Evolutionary conservation across 1,140 invertebrate genomes (phyloP).

Genomic region (Anastrepha ludens): DNA sequence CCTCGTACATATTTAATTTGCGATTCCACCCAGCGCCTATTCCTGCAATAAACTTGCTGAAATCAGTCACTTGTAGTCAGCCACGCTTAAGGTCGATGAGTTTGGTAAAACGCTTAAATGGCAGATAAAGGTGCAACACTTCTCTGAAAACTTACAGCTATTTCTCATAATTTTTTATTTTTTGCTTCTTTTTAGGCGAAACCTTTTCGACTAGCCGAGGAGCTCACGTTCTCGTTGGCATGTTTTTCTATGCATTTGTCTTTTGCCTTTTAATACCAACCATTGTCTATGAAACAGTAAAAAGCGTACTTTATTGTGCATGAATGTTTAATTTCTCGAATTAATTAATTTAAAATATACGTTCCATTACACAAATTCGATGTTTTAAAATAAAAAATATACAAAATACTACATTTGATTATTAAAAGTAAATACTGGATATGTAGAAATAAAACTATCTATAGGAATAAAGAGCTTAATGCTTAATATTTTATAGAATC

Average conservation of each 20-base stretch:
- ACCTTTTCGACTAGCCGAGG: not conserved
- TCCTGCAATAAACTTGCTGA: too few relatives aligned
- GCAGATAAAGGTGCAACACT: not conserved
- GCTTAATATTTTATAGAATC: too few relatives aligned
- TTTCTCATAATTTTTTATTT: not conserved
- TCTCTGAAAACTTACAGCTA: not conserved
- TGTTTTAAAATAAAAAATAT: too few relatives aligned
- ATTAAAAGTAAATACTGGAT: too few relatives aligned
- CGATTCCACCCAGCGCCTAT: too few relatives aligned
- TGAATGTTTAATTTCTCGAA: conserved; percentile 8
- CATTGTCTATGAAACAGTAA: not conserved
- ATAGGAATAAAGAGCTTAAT: too few relatives aligned
- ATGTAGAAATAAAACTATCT: too few relatives aligned
- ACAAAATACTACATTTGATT: too few relatives aligned
- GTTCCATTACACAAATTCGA: too few relatives aligned
- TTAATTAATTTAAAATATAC: not conserved
- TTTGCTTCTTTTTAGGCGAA: not conserved
- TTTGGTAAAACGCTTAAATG: not conserved
- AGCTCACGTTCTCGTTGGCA: not conserved
- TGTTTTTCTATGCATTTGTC: not conserved
- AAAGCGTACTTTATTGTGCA: not conserved
- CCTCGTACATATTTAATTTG: too few relatives aligned
- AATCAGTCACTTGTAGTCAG: too few relatives aligned
- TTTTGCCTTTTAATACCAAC: not conserved
- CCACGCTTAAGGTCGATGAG: too few relatives aligned